These are phyloP conservation scores for Apocrypta bakeri DNA, from an alignment of 1,140 invertebrate species.

Conservation along the genomic window DNA sequence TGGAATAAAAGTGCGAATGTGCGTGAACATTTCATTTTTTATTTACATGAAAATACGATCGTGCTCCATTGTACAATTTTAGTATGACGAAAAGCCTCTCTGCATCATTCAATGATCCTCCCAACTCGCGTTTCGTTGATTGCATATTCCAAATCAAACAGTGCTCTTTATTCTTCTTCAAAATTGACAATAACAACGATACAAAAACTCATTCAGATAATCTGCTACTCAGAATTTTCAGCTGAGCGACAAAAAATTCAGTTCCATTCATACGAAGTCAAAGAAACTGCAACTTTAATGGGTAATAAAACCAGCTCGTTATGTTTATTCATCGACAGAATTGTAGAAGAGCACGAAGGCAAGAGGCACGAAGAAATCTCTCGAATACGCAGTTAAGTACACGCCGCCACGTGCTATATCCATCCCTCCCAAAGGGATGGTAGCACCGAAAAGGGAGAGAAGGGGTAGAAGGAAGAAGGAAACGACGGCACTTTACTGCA, in stretches of 20 bases:
- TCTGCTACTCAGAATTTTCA: not conserved
- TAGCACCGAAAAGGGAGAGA: not conserved
- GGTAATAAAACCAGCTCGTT: conserved; percentile 1
- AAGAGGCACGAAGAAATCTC: conserved; percentile 14
- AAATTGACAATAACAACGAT: not conserved
- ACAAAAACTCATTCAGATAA: not conserved
- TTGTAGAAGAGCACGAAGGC: not conserved
- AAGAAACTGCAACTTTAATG: no score
- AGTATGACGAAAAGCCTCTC: no score
- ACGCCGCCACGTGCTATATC: not conserved
- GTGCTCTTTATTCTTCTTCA: not conserved
- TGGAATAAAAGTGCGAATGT: no score
- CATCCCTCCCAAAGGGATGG: not conserved
- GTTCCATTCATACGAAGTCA: no score
- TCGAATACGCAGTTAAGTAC: not conserved
- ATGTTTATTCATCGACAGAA: not conserved
- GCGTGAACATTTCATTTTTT: no score
- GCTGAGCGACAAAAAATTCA: no score
- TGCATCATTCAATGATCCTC: no score
- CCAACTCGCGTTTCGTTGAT: not conserved
- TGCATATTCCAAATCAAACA: not conserved
- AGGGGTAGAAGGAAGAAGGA: not conserved
- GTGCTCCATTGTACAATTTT: no score
- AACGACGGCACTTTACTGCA: conserved; percentile 24
- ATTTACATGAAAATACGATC: no score